A percentile compares a stretch with the other conserved stretches of the same genome.
These are phyloP conservation scores for Drosophila nigricruria DNA, from an alignment of 2,888 invertebrate species.

Conservation along the genomic window DNA sequence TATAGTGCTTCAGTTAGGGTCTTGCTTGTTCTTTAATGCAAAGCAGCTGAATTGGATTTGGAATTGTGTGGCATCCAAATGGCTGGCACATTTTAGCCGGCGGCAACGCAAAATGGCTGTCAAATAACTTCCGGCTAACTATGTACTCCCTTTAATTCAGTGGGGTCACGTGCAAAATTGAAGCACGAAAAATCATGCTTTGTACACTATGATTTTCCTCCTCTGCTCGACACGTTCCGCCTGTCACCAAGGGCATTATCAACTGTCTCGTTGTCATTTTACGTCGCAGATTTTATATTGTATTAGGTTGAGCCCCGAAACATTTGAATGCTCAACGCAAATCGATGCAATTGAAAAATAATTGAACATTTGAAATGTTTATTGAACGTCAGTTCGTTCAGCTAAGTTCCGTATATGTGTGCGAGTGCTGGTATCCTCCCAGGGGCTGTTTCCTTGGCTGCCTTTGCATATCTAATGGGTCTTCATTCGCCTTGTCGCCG, in stretches of 20 bases:
- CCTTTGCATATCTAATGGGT: conserved; percentile 52
- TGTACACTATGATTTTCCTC: background rate
- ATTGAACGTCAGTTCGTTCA: conserved; percentile 68
- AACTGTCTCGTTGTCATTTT: conserved; percentile 45
- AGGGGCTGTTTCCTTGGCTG: conserved; percentile 24
- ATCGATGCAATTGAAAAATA: conserved; percentile 80
- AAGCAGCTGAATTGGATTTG: conserved; percentile 51
- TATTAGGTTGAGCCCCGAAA: conserved; percentile 14
- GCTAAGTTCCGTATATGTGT: conserved; percentile 31
- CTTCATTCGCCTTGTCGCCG: conserved; percentile 8
- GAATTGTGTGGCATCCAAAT: conserved; percentile 16
- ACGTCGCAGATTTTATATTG: conserved; percentile 40
- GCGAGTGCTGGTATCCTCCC: conserved; percentile 14
- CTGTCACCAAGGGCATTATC: conserved; percentile 31
- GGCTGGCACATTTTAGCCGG: conserved; percentile 32
- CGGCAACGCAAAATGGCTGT: conserved; percentile 60
- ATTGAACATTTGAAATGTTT: conserved; percentile 77
- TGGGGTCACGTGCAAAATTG: conserved; percentile 52
- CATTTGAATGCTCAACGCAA: conserved; percentile 35
- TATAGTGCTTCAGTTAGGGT: conserved; percentile 29
- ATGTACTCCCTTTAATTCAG: conserved; percentile 31
- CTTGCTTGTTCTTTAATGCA: conserved; percentile 40
- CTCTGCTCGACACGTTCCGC: background rate
- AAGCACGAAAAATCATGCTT: conserved; percentile 20
- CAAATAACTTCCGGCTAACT: conserved; percentile 71